Evolutionary conservation across 2,113 vertebrate species (phyloP).

Genomic region (Mormyrus lacerda): DNA sequence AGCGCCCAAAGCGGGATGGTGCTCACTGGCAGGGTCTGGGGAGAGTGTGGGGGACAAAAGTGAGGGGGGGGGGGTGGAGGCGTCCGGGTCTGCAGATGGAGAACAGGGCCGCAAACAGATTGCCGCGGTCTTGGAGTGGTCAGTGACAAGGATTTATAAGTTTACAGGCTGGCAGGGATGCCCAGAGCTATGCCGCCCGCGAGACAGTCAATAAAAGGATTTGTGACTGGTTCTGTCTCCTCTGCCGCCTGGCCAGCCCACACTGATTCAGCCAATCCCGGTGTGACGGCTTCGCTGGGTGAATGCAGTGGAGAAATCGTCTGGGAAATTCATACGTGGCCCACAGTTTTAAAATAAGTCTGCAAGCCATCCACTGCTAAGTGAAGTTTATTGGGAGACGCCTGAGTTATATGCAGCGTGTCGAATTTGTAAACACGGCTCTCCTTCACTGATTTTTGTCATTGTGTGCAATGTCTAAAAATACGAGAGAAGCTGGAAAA

Average conservation of each 20-base stretch:
- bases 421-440: neutral
- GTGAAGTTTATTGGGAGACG: neutral
- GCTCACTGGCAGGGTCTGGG: slow-evolving; percentile 61
- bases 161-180: slow-evolving; percentile 54
- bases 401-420: neutral
- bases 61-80: slow-evolving; percentile 62
- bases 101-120: slow-evolving; percentile 73
- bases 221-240: slow-evolving; percentile 35
- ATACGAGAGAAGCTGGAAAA: neutral
- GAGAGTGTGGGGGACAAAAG: slow-evolving; percentile 76
- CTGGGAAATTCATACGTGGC: neutral
- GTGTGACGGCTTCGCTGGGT: slow-evolving; percentile 14
- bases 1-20: slow-evolving; percentile 87
- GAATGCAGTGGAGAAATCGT: neutral
- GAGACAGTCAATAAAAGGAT: slow-evolving; percentile 34
- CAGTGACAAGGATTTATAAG: slow-evolving; percentile 51
- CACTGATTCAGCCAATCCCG: slow-evolving; percentile 26
- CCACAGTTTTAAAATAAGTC: neutral
- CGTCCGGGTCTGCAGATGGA: slow-evolving; percentile 71
- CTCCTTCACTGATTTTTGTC: neutral
- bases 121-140: slow-evolving; percentile 59
- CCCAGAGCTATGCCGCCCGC: slow-evolving; percentile 43
- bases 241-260: slow-evolving; percentile 30
- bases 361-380: neutral
- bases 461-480: neutral